Evolutionary conservation across 2,797 vertebrate genomes (phyloP).

Genomic region (Saxicola maurus): DNA sequence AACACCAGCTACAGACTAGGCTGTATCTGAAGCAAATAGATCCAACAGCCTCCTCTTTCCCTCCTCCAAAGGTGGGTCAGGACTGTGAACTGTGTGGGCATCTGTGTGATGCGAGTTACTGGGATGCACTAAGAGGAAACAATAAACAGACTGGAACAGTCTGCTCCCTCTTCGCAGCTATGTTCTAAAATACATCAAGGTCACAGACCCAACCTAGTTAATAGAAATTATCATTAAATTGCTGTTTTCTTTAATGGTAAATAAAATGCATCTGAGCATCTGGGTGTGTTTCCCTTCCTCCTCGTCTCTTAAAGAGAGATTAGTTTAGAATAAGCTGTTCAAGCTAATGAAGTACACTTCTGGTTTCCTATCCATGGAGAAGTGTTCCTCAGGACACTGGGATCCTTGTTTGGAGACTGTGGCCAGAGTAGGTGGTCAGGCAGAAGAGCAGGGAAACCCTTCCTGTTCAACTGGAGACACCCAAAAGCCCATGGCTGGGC

Average conservation of each 20-base stretch:
- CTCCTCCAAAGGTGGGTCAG: neutral
- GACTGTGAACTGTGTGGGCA: neutral
- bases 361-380: slow-evolving; percentile 7
- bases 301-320: slow-evolving; percentile 51
- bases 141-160: slow-evolving; percentile 12
- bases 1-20: neutral
- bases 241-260: slow-evolving; percentile 11
- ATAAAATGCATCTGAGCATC: slow-evolving; percentile 29
- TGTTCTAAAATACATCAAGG: slow-evolving; percentile 37
- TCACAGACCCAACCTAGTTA: slow-evolving; percentile 54
- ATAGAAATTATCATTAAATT: slow-evolving; percentile 54
- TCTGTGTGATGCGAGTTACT: rapidly evolving
- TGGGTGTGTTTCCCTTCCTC: neutral
- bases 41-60: neutral
- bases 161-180: slow-evolving; percentile 33
- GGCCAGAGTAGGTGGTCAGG: neutral
- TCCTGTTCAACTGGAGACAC: neutral
- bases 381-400: neutral
- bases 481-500: rapidly evolving
- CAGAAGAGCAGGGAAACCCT: neutral
- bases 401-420: neutral
- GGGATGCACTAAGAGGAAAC: neutral
- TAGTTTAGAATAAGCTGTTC: slow-evolving; percentile 52
- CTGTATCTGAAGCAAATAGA: neutral
- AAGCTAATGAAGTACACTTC: slow-evolving; percentile 54